Evolutionary conservation across 2,113 vertebrate genomes (phyloP).

Genomic region (Cyphomyrus discorhynchus): DNA sequence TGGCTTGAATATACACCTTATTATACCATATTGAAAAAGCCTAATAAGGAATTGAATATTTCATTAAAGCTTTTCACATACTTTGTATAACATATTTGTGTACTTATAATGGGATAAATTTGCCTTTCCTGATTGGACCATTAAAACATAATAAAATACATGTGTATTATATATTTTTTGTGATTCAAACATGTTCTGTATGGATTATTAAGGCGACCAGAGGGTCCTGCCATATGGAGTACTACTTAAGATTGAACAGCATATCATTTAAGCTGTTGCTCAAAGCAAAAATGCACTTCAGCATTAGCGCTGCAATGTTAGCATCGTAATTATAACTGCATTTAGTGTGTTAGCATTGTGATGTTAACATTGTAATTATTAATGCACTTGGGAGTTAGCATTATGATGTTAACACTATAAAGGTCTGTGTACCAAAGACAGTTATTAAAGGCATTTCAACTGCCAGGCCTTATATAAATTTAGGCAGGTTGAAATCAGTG

Average conservation of each 20-base stretch:
- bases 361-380: neutral
- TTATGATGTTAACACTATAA: neutral
- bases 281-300: neutral
- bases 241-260: neutral
- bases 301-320: neutral
- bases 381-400: neutral
- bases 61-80: neutral
- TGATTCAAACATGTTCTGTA: neutral
- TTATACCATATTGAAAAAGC: neutral
- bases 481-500: neutral
- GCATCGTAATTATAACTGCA: neutral
- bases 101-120: neutral
- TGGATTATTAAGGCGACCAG: neutral
- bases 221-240: neutral
- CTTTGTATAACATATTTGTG: neutral
- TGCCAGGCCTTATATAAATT: neutral
- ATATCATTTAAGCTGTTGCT: neutral
- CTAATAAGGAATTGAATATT: neutral
- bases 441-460: constrained; percentile 7
- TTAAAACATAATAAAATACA: neutral
- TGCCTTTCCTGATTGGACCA: neutral
- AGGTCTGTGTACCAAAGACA: neutral
- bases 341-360: neutral
- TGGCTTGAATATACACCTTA: neutral
- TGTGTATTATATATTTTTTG: neutral